Evolutionary conservation across 2,113 vertebrate species (phyloP).

Genomic region (Phasianus colchicus): DNA sequence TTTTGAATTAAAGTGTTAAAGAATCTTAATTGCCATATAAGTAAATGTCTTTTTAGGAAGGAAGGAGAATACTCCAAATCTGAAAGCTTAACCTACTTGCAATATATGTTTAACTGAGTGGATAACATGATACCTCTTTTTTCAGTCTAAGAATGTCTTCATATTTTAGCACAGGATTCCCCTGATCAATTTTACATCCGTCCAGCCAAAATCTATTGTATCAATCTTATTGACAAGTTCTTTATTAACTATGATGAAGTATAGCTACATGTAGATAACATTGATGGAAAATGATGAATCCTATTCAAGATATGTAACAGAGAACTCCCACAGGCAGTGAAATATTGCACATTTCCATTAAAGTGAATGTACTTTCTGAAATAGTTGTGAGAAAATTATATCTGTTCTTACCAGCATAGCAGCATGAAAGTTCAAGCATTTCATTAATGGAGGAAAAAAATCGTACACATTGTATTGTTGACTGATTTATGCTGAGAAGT

Average conservation of each 20-base stretch:
- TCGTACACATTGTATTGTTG: not conserved
- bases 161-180: not conserved
- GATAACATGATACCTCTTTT: not conserved
- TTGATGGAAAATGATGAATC: conserved; percentile 17
- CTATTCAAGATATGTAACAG: not conserved
- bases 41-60: not conserved
- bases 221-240: not conserved
- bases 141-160: not conserved
- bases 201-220: not conserved
- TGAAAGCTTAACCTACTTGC: not conserved
- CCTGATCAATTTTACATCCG: not conserved
- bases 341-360: not conserved
- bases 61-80: not conserved
- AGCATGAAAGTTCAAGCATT: not conserved
- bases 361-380: conserved; percentile 10
- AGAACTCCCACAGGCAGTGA: not conserved
- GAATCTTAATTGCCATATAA: not conserved
- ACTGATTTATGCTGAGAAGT: conserved; percentile 20
- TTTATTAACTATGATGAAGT: not conserved
- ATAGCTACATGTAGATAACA: not conserved
- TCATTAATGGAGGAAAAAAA: not conserved
- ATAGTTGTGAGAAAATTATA: not conserved
- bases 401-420: not conserved
- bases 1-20: not conserved
- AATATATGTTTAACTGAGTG: not conserved